Conservation (phyloP, 2,113 vertebrate genomes). For the Pycnonotus jocosus region DNA sequence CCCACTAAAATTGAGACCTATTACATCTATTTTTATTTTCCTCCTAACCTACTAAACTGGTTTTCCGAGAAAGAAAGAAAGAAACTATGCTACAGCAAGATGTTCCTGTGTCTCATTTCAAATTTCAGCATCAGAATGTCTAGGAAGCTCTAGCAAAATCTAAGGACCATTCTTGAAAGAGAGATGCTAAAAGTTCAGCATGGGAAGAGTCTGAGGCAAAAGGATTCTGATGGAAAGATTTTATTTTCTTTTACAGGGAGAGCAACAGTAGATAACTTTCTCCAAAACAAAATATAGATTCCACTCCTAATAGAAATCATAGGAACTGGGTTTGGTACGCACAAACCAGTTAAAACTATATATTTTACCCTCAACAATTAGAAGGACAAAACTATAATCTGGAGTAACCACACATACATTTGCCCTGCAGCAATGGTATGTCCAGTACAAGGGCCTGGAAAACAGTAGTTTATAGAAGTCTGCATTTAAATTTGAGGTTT, state of each 20-base stretch:
- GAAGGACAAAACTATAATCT: constrained; percentile 28
- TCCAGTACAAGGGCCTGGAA: constrained; percentile 27
- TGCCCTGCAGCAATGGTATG: constrained; percentile 13
- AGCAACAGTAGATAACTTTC: background rate
- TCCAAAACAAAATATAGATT: background rate
- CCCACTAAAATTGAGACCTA: background rate
- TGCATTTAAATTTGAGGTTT: constrained; percentile 41
- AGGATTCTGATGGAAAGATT: background rate
- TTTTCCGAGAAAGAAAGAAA: background rate
- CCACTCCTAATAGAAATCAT: constrained; percentile 1
- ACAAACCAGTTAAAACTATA: background rate
- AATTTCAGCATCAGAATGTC: background rate
- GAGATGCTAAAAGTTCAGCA: background rate
- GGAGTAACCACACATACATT: constrained; percentile 39
- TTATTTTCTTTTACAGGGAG: background rate
- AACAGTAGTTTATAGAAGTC: constrained; percentile 20
- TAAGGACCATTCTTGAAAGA: background rate
- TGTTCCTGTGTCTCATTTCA: background rate
- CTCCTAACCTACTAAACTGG: background rate
- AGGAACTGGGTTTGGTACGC: background rate
- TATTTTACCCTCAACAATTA: constrained; percentile 29
- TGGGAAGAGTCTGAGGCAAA: background rate
- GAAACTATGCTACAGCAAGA: background rate
- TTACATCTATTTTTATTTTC: background rate
- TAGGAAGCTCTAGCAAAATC: background rate